A percentile compares a stretch with the other conserved stretches of the same genome.
Evolutionary conservation across 1,140 invertebrate genomes (phyloP).

Genomic region (Trichomalopsis sarcophagae): DNA sequence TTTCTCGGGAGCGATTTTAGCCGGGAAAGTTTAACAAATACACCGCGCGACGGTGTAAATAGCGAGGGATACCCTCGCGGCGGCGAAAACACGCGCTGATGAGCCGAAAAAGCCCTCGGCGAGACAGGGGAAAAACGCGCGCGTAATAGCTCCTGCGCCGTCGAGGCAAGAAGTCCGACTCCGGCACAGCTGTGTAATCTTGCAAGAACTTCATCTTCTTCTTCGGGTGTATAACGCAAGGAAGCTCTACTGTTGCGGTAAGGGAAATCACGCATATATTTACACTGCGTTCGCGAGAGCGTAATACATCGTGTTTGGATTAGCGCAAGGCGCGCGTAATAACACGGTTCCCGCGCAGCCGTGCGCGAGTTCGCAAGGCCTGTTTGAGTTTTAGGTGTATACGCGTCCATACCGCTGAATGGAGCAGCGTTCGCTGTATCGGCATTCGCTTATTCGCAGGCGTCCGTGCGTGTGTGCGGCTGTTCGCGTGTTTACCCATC

Average conservation of each 20-base stretch:
- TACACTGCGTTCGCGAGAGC: background rate
- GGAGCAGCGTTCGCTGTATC: background rate
- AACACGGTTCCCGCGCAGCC: background rate
- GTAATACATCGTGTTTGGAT: background rate
- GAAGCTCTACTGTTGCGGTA: background rate
- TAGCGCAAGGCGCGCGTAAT: background rate
- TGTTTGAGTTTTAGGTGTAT: background rate
- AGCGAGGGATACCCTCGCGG: background rate
- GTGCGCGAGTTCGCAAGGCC: background rate
- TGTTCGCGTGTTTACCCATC: background rate
- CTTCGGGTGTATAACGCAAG: too few species aligned
- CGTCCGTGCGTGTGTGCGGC: background rate
- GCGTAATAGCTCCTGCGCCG: background rate
- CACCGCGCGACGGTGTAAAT: too few species aligned
- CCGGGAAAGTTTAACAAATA: too few species aligned
- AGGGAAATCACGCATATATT: background rate
- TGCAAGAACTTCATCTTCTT: background rate
- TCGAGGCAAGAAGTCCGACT: background rate
- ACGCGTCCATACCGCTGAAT: background rate
- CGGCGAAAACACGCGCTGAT: background rate
- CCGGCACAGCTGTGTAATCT: background rate
- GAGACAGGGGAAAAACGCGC: background rate
- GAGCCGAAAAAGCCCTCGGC: background rate
- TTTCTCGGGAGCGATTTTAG: conserved; percentile 18
- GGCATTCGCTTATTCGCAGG: background rate